These are phyloP conservation scores for Poicephalus meyeri DNA, from an alignment of 2,113 vertebrate species.

Conservation along the genomic window DNA sequence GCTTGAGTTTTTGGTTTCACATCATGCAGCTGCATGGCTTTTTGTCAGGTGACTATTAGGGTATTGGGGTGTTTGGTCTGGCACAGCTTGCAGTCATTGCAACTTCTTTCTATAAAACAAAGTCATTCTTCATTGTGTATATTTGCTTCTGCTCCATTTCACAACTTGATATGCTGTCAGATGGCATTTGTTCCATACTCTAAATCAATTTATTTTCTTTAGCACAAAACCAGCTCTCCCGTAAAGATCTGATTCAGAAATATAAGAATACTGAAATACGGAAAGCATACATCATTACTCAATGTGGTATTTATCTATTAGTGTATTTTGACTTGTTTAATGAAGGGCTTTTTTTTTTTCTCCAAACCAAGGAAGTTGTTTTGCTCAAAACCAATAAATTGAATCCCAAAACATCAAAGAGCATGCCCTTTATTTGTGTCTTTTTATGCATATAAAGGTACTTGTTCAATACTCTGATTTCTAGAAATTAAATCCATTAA, in stretches of 20 bases:
- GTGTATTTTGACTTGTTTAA: neutral
- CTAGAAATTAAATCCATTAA: neutral
- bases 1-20: neutral
- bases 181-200: neutral
- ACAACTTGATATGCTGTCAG: neutral
- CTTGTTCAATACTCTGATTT: neutral
- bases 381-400: neutral
- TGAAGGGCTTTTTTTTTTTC: neutral
- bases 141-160: conserved; percentile 2
- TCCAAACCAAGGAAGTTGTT: neutral
- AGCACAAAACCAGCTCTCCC: neutral
- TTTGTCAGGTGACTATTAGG: neutral
- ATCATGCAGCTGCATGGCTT: neutral
- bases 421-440: accelerated
- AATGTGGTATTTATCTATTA: neutral
- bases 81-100: neutral
- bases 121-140: neutral
- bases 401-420: neutral
- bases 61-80: neutral
- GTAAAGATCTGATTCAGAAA: neutral
- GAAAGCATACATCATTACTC: neutral
- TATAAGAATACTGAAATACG: neutral
- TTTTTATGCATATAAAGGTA: neutral
- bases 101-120: neutral
- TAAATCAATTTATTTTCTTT: neutral